Conservation (phyloP, 2,113 vertebrate genomes). For the Hydropotes inermis region DNA sequence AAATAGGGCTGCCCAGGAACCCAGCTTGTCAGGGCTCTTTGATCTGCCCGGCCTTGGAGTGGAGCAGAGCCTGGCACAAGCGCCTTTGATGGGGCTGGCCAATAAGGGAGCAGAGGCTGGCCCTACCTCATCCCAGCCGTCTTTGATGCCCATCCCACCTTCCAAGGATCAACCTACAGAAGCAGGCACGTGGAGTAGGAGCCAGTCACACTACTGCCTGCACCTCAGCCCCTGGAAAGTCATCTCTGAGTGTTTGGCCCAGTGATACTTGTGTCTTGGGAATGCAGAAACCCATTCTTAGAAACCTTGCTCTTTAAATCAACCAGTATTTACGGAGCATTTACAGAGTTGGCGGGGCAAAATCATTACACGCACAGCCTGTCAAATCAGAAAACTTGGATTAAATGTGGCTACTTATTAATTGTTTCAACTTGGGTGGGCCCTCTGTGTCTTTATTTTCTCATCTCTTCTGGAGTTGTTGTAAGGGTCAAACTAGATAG, state of each 20-base stretch:
- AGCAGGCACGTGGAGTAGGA: not conserved
- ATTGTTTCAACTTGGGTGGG: not conserved
- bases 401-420: not conserved
- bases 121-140: not conserved
- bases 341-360: not conserved
- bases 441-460: not conserved
- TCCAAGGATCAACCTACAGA: not conserved
- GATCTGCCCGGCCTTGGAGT: constrained; percentile 44
- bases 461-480: not conserved
- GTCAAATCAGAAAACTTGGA: not conserved
- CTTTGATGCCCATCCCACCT: not conserved
- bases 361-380: not conserved
- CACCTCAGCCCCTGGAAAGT: not conserved
- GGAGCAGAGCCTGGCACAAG: constrained; percentile 24
- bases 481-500: not conserved
- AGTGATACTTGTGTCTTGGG: not conserved
- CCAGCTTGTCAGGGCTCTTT: constrained; percentile 56
- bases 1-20: constrained; percentile 52
- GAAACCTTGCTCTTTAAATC: not conserved
- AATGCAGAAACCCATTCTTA: not conserved
- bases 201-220: not conserved
- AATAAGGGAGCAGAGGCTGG: not conserved
- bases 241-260: not conserved
- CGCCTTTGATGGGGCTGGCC: constrained; percentile 44
- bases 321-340: not conserved